Evolutionary conservation across 2,113 vertebrate species (phyloP), one percentile per base, ranked within the genome.

Genomic region (Hypocryptadius cinnamomeus): DNA sequence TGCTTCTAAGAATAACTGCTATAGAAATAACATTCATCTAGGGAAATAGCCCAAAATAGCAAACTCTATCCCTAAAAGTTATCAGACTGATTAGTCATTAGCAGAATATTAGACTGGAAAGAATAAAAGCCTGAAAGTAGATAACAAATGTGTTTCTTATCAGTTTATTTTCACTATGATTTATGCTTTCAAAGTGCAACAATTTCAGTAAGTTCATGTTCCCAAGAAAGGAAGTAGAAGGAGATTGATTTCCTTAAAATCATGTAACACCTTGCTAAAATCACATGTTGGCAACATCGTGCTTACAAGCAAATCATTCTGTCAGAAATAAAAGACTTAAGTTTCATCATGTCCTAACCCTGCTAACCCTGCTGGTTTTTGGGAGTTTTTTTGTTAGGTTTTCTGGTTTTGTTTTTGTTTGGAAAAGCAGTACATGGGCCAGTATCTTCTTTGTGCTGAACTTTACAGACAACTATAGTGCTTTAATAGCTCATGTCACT

Each of bases 1-100:
- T 84, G 54, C 28, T 94, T 91, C 96, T 94, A 92, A 97, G 78
- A 96, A 97, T 95, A 97, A 78, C 84, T 87, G 23, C 30, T 57
- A 35, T 79, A 80, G 95, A 90, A 93, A 48, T 76, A 91, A 48
- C 88, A 93, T 90, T 94, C 63, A 82, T 80, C 74, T 37, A 83
- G 87, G 86, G 95, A n/a, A 70, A 77, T 11, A 89, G 69, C 57
- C 56, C 8, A 90, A 95, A 95, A 92, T 92, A 93, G 57, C 45
- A 87, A 44, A 72, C 8, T 85, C 69, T 90, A 47, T 71, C 71
- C 82, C 11, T 47, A 76, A 92, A 95, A 92, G 27, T 77, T 76
- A 64, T 83, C 64, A 77, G 87, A 56, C 40, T 79, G 44, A 25
- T 87, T 72, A 69, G 40, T 80, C 50, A 65, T 81, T 78, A 85